Percentiles rank a stretch among this genome's conserved stretches.
These are phyloP conservation scores for Chromobotia macracanthus DNA, from an alignment of 2,797 vertebrate species.

Conservation along the genomic window DNA sequence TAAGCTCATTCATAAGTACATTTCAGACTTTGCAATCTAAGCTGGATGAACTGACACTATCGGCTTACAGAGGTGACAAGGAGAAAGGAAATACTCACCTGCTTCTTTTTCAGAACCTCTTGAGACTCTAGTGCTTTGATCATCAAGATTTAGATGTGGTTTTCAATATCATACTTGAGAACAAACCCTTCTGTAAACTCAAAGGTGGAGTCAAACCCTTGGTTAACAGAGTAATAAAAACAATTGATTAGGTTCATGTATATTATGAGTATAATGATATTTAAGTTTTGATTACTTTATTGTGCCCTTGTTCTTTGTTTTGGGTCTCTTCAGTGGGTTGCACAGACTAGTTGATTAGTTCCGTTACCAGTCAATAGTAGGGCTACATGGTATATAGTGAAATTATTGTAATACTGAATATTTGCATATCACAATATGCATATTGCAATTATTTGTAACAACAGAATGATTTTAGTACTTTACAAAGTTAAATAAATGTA, in stretches of 20 bases:
- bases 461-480: too few relatives aligned
- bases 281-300: too few relatives aligned
- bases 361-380: too few relatives aligned
- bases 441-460: too few relatives aligned
- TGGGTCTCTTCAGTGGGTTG: too few relatives aligned
- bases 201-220: conserved; percentile 65
- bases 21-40: not conserved
- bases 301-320: too few relatives aligned
- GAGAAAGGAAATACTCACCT: conserved; percentile 75
- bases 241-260: not conserved
- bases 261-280: not conserved
- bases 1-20: conserved; percentile 12
- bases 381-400: too few relatives aligned
- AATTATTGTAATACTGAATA: too few relatives aligned
- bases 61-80: not conserved
- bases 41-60: not conserved
- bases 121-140: conserved; percentile 88
- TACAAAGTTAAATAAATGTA: too few relatives aligned
- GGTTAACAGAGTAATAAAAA: conserved; percentile 1
- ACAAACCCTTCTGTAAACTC: conserved; percentile 84
- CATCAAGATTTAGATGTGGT: conserved; percentile 80
- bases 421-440: too few relatives aligned
- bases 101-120: conserved; percentile 94
- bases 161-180: conserved; percentile 82
- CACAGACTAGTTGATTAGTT: too few relatives aligned